Evolutionary conservation across 2,888 invertebrate genomes (phyloP), one percentile per base, ranked within the genome.

Genomic region (Caenorhabditis sp.): DNA sequence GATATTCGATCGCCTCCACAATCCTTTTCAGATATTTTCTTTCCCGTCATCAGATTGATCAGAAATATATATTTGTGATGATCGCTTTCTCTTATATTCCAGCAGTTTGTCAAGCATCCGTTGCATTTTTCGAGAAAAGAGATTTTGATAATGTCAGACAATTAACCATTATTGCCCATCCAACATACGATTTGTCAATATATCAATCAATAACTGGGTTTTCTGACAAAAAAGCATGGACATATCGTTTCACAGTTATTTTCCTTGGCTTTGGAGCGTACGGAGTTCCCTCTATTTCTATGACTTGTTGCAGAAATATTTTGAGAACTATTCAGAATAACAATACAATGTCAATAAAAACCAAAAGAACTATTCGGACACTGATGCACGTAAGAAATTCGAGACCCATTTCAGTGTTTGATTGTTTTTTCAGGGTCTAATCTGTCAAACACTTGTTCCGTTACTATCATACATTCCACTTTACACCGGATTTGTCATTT

Each of bases 121-220:
- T 66, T 3, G 65, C 65, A 1, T 70, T 65, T 53, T 24, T 70
- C 6, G 69, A 65, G n/a, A 21, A 27, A 0, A 61, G 65, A 65
- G 65, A 70, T 50, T 70, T 70, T 21, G 8, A 23, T 1, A n/a
- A 62, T n/a, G 58, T 58, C 17, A 60, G 69, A 23, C 24, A n/a
- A 2, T 21, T 66, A n/a, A 70, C 65, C 12, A 58, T 62, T 61
- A 37, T 31, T 49, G 61, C 62, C 21, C 69, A 70, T 36, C 62
- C 69, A 8, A 49, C 58, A 10, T 70, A 65, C 31, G 58, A 70
- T n/a, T 19, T 70, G 1, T 66, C 69, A 0, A 65, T 65, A n/a
- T 70, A 70, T 43, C 65, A 65, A 43, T 62, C 69, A 17, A 65
- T 70, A 53, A 65, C 69, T 27, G 69, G 69, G 0, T 65, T 70